phyloP scores from a whole-genome alignment of 2,797 vertebrate species.

The Pterois miles region DNA sequence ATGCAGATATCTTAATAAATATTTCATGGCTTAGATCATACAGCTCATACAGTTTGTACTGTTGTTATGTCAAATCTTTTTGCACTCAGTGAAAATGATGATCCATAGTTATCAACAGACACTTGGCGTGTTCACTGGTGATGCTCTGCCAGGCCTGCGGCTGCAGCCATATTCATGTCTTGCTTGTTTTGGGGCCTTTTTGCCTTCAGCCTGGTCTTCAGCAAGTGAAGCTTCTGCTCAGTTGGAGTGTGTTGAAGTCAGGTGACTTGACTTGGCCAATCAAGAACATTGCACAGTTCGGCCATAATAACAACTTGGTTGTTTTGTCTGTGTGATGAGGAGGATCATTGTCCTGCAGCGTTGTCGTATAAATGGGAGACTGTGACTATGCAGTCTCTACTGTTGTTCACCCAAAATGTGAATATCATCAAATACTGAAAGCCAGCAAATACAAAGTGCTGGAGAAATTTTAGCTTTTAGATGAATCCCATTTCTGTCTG shows the following conservation, averaged over 20 bases:
- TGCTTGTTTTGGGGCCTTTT: conserved; percentile 61
- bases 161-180: conserved; percentile 58
- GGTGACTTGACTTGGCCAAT: conserved; percentile 51
- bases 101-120: conserved; percentile 52
- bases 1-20: background rate
- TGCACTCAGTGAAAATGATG: conserved; percentile 34
- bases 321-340: background rate
- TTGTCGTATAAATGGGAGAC: background rate
- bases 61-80: no score
- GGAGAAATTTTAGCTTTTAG: background rate
- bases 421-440: background rate
- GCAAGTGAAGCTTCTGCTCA: conserved; percentile 65
- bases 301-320: background rate
- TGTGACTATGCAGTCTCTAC: no score
- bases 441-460: conserved; percentile 10
- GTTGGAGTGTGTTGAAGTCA: conserved; percentile 63
- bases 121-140: conserved; percentile 60
- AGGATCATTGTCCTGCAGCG: background rate
- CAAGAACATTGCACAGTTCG: conserved; percentile 15
- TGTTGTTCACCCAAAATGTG: background rate
- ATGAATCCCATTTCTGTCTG: background rate
- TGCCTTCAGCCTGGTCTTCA: conserved; percentile 62
- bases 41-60: no score
- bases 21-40: conserved; percentile 7
- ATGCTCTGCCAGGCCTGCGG: conserved; percentile 60